Evolutionary conservation across 2,113 vertebrate genomes (phyloP).

Genomic region (Mionectes macconnelli): DNA sequence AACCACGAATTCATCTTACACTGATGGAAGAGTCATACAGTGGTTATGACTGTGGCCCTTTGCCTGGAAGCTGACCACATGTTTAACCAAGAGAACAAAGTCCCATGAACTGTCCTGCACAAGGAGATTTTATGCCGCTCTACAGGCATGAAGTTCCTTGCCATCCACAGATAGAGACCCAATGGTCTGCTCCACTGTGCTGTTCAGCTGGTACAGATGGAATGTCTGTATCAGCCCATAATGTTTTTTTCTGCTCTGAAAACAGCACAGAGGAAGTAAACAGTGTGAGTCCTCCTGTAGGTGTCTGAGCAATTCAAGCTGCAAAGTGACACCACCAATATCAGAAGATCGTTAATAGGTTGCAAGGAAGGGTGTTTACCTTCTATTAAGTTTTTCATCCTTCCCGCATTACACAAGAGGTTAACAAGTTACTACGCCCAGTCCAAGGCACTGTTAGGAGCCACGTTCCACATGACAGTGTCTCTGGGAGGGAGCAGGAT

Average conservation of each 20-base stretch:
- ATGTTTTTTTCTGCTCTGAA: not conserved
- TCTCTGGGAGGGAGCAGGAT: not conserved
- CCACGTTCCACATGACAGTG: not conserved
- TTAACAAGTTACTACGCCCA: not conserved
- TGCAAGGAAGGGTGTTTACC: constrained; percentile 15
- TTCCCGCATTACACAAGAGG: constrained; percentile 10
- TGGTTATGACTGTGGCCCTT: not conserved
- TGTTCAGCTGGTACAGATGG: rapidly evolving
- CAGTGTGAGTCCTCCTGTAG: not conserved
- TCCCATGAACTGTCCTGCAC: not conserved
- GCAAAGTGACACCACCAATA: not conserved
- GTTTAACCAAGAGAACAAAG: not conserved
- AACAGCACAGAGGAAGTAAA: not conserved
- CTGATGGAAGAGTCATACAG: not conserved
- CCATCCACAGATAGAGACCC: not conserved
- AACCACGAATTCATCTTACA: not conserved
- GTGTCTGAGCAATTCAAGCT: not conserved
- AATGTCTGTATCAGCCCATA: not conserved
- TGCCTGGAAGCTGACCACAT: not conserved
- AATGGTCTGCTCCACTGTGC: not conserved
- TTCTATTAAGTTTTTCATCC: not conserved
- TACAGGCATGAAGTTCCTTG: not conserved
- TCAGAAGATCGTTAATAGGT: not conserved
- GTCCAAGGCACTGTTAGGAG: not conserved
- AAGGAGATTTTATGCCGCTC: not conserved